Evolutionary conservation across 2,888 invertebrate genomes (phyloP), one percentile per base, ranked within the genome.

Genomic region (Drosophila formosana): DNA sequence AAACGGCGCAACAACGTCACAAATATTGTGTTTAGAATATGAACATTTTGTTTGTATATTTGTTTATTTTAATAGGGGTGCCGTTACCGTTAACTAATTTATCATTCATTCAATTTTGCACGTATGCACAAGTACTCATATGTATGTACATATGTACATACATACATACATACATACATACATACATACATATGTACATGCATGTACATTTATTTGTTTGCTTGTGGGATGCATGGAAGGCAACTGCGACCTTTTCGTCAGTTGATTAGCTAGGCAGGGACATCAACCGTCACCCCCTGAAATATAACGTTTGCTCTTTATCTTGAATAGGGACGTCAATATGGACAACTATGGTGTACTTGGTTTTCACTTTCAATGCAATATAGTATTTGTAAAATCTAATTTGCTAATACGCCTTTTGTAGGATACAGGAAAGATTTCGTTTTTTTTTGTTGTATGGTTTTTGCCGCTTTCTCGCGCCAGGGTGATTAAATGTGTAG

Each of bases 371-470:
- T 64, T 49, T 69, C 53, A 66, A 58, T 65, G 62, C 65, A 65
- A 72, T 63, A 58, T 67, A 4, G 37, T 37, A 67, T 78, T 67
- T 78, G 66, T 57, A 37, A 78, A 80, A 81, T 84, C 63, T 78
- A 78, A 84, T 84, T 81, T 75, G 58, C 62, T 60, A 34, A 58
- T 32, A 63, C 64, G 75, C 72, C 75, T 61, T 69, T 64, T 23
- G 43, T 41, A 37, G 63, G 50, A 55, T 43, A 55, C 25, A 65
- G 62, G 49, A 50, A 45, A 58, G 68, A 61, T 57, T 46, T 41
- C 51, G 65, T 43, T 46, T 66, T 66, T 30, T 58, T 66, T 32
- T 32, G 7, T 66, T 58, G 34, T 43, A 32, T 53, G 47, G 25
- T 51, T n/a, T 72, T 55, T 46, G 53, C 45, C 37, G 61, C 51